These are phyloP conservation scores for Argya squamiceps DNA, from an alignment of 2,797 vertebrate species.

Conservation along the genomic window DNA sequence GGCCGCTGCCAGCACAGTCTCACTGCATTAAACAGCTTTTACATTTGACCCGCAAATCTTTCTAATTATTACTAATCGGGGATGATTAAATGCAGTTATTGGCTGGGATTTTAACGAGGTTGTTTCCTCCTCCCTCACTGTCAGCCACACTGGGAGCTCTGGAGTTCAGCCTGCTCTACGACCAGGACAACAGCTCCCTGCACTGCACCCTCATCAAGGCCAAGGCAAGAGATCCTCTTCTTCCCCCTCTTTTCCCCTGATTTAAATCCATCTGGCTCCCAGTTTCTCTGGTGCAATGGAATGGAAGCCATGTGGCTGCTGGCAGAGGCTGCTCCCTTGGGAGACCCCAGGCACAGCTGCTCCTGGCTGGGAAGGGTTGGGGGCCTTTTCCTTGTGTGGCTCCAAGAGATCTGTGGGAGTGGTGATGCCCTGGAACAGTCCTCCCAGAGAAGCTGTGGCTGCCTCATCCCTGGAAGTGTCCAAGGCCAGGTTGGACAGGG, in stretches of 20 bases:
- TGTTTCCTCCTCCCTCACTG: not conserved
- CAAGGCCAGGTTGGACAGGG: too few species aligned
- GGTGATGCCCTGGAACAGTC: not conserved
- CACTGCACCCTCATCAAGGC: conserved; percentile 89
- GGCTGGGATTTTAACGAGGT: not conserved
- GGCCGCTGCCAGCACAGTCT: not conserved
- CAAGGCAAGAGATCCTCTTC: conserved; percentile 78
- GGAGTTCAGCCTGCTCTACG: conserved; percentile 91
- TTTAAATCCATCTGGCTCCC: not conserved
- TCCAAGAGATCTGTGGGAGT: not conserved
- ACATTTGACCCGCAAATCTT: not conserved
- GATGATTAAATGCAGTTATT: not conserved
- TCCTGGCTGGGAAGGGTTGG: not conserved
- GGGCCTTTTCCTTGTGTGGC: not conserved
- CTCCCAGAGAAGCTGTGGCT: not conserved
- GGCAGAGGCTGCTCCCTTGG: not conserved
- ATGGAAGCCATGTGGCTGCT: not conserved
- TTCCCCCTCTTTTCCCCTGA: fast-evolving
- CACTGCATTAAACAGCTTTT: not conserved
- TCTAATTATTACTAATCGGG: not conserved
- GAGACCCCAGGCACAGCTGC: not conserved
- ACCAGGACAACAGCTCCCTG: conserved; percentile 85
- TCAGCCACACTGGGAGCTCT: conserved; percentile 90
- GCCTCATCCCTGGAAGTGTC: not conserved
- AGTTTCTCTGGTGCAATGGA: fast-evolving